Percentiles rank a stretch among this genome's conserved stretches.
Evolutionary conservation across 2,113 vertebrate species (phyloP).

Genomic region (Cynocephalus volans): DNA sequence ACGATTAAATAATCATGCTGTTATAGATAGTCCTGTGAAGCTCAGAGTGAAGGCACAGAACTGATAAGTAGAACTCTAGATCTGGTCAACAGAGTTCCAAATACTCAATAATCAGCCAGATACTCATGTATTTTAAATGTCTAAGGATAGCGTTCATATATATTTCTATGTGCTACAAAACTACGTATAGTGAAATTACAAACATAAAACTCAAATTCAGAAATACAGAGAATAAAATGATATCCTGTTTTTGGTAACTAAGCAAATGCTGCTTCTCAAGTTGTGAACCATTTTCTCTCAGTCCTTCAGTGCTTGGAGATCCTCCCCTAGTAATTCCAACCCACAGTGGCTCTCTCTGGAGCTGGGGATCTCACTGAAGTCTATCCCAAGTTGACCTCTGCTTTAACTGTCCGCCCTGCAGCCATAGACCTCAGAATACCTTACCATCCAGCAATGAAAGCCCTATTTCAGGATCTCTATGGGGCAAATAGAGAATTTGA

Average conservation of each 20-base stretch:
- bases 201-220: neutral
- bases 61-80: neutral
- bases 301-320: neutral
- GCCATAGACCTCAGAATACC: neutral
- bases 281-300: neutral
- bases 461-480: neutral
- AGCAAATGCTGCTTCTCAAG: neutral
- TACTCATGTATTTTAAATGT: neutral
- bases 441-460: neutral
- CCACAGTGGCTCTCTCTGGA: neutral
- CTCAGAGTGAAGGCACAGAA: neutral
- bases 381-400: neutral
- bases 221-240: neutral
- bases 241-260: neutral
- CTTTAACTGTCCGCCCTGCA: neutral
- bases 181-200: neutral
- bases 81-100: neutral
- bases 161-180: neutral
- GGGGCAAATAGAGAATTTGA: neutral
- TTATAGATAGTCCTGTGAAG: neutral
- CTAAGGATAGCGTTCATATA: neutral
- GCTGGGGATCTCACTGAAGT: neutral
- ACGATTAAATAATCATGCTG: neutral
- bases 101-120: neutral
- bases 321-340: accelerated